Evolutionary conservation across 2,113 vertebrate genomes (phyloP).

Genomic region (Canis aureus): DNA sequence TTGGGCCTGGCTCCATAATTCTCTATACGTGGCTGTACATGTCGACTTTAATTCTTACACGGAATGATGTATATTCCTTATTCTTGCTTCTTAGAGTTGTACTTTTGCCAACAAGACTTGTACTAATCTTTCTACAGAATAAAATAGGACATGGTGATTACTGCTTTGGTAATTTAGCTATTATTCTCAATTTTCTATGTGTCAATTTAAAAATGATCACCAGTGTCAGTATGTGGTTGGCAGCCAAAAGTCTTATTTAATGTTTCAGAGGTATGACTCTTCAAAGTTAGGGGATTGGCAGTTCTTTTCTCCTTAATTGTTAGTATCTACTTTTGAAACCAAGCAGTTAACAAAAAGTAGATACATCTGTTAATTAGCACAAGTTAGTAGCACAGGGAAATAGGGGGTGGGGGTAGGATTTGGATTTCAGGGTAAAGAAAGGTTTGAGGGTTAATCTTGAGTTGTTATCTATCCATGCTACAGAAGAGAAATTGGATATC

Average conservation of each 20-base stretch:
- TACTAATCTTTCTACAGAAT: slow-evolving; percentile 59
- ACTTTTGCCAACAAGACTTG: slow-evolving; percentile 75
- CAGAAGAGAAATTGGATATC: neutral
- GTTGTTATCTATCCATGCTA: neutral
- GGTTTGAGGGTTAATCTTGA: neutral
- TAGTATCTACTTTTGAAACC: neutral
- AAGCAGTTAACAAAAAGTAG: neutral
- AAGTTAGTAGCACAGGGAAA: neutral
- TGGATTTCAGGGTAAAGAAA: neutral
- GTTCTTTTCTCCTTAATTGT: neutral
- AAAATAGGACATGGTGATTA: slow-evolving; percentile 65
- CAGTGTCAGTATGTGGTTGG: neutral
- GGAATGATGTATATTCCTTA: slow-evolving; percentile 47
- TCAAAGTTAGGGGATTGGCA: neutral
- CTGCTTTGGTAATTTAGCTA: slow-evolving; percentile 68
- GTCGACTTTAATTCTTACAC: slow-evolving; percentile 63
- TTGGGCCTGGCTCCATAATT: slow-evolving; percentile 56
- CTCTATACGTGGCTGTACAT: neutral
- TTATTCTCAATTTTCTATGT: slow-evolving; percentile 67
- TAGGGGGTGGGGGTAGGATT: neutral
- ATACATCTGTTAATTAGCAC: neutral
- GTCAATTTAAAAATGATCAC: slow-evolving; percentile 65
- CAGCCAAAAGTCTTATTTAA: slow-evolving; percentile 47
- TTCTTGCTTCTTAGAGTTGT: slow-evolving; percentile 62
- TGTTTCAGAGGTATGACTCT: neutral